These are phyloP conservation scores for Frankliniella intonsa DNA, from an alignment of 2,888 invertebrate genomes.

Conservation along the genomic window DNA sequence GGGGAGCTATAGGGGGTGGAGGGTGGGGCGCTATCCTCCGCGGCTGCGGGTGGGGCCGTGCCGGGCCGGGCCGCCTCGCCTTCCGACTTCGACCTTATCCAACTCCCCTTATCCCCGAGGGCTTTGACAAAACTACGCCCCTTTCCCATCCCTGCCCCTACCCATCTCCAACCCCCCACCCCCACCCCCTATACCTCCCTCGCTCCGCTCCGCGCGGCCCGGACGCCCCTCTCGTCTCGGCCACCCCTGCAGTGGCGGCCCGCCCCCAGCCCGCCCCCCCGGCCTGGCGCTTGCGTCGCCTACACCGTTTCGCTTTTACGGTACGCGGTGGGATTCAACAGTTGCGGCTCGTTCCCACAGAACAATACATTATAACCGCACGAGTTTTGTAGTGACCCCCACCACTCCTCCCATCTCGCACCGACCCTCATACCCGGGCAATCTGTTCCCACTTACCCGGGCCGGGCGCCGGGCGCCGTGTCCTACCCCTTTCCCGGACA, in stretches of 20 bases:
- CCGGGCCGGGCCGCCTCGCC: too few relatives aligned
- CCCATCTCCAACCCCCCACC: neutral
- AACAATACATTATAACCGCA: neutral
- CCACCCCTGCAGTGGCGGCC: too few relatives aligned
- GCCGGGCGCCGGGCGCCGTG: too few relatives aligned
- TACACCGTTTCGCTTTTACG: constrained; percentile 12
- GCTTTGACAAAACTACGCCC: neutral
- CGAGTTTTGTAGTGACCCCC: neutral
- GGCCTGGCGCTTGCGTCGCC: neutral
- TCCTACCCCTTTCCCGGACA: too few relatives aligned
- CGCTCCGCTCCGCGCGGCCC: too few relatives aligned
- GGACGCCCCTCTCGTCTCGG: too few relatives aligned
- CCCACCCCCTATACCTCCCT: neutral
- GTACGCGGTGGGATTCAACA: neutral
- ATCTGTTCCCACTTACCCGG: too few relatives aligned
- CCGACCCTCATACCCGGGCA: too few relatives aligned
- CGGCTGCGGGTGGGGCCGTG: too few relatives aligned
- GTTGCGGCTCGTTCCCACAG: constrained; percentile 6
- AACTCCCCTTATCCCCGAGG: neutral
- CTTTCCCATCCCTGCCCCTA: neutral
- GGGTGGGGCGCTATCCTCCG: too few relatives aligned
- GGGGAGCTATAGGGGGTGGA: neutral
- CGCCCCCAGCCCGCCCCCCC: neutral
- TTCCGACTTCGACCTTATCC: too few relatives aligned
- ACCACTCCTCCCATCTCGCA: neutral